Conservation (phyloP, 2,797 vertebrate genomes). For the Cryptoblepharus egeriae region DNA sequence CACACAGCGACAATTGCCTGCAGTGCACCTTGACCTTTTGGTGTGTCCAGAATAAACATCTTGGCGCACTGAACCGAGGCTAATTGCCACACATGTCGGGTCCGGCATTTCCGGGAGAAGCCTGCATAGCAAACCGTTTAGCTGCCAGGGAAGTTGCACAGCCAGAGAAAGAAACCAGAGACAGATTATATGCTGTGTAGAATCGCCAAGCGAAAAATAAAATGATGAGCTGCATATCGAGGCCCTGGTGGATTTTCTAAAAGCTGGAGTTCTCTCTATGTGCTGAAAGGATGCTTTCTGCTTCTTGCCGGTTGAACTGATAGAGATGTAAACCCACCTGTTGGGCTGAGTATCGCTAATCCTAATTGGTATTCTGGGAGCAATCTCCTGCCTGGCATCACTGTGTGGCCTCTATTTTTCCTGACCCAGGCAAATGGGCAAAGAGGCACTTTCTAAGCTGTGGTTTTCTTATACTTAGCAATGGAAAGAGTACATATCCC, state of each 20-base stretch:
- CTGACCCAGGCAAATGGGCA: too few species aligned
- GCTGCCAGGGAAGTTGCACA: not conserved
- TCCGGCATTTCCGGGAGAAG: not conserved
- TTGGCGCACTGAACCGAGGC: not conserved
- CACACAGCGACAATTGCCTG: not conserved
- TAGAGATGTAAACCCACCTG: not conserved
- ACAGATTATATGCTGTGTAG: not conserved
- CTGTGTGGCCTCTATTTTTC: not conserved
- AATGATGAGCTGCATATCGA: fast-evolving
- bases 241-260: not conserved
- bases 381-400: not conserved
- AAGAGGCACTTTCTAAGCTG: too few species aligned
- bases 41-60: not conserved
- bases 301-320: not conserved
- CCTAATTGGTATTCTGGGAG: not conserved
- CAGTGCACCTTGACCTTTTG: not conserved
- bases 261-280: not conserved
- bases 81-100: not conserved
- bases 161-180: not conserved
- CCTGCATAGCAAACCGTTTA: not conserved
- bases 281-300: not conserved
- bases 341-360: not conserved
- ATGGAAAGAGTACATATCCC: too few species aligned
- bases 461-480: too few species aligned
- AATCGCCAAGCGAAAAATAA: not conserved